These are phyloP conservation scores for Pollenia labialis DNA, from an alignment of 2,888 invertebrate genomes.

Conservation along the genomic window DNA sequence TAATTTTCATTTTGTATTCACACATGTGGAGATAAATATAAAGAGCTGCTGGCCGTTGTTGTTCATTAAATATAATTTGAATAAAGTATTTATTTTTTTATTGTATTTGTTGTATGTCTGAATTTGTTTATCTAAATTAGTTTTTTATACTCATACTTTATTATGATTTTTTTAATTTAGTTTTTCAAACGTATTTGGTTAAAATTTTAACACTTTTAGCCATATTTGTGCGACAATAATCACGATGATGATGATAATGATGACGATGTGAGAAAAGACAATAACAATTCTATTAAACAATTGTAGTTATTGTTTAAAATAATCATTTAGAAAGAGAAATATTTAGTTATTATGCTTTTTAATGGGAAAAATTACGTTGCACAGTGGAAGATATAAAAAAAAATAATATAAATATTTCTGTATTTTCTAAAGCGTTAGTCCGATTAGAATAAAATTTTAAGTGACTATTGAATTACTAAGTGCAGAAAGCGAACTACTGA, in stretches of 20 bases:
- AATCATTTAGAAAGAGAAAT: slow-evolving; percentile 4
- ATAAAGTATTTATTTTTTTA: slow-evolving; percentile 26
- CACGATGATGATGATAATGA: neutral
- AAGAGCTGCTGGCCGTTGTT: neutral
- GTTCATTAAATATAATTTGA: slow-evolving; percentile 15
- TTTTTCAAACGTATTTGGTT: slow-evolving; percentile 45
- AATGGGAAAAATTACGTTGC: slow-evolving; percentile 2
- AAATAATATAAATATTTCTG: too few species aligned
- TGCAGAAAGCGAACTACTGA: too few species aligned
- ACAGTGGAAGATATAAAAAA: too few species aligned
- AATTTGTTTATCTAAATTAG: neutral
- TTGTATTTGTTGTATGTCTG: neutral
- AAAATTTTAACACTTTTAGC: slow-evolving; percentile 46
- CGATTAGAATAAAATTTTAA: too few species aligned
- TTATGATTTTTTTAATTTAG: neutral
- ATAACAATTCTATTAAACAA: slow-evolving; percentile 8
- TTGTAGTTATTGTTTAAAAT: slow-evolving; percentile 9
- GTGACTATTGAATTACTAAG: too few species aligned
- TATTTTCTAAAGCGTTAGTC: too few species aligned
- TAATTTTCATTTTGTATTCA: slow-evolving; percentile 44
- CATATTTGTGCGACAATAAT: slow-evolving; percentile 25
- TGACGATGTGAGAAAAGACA: slow-evolving; percentile 29
- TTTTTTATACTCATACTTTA: slow-evolving; percentile 9
- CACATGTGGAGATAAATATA: neutral
- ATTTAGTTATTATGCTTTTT: slow-evolving; percentile 35